Evolutionary conservation across 1,140 invertebrate species (phyloP), one percentile per base, ranked within the genome.

Genomic region (Drosophila arawakana): DNA sequence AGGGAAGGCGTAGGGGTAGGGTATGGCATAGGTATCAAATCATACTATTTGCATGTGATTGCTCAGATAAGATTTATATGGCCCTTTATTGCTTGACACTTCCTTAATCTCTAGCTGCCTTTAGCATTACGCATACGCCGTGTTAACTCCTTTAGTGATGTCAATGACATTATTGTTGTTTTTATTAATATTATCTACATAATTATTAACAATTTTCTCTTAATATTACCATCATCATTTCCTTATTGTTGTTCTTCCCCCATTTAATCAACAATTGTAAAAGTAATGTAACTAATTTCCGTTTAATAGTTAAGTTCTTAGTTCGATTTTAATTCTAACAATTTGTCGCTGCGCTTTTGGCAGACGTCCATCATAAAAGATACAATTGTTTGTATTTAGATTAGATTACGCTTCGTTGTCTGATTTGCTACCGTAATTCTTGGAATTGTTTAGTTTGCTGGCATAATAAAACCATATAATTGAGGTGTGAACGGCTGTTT

Each of bases 101-200:
- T 15, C 41, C 15, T 57, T 10, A 5, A 13, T 9, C 11, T 41
- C 46, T 44, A 10, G 34, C 35, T 25, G 39, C 47, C 52, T 69
- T 52, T 41, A 41, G 62, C 59, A 78, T 83, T 73, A 66, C 72
- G 72, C 77, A 83, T 82, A 80, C 80, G 80, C 39, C 63, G n/a
- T 47, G 67, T 82, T 11, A 21, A 13, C 35, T 15, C 60, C 1
- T 21, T 1, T 8, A 35, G 13, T 60, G 60, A 63, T 70, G 76
- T 35, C 61, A 55, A 57, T 62, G 62, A 75, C 60, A 69, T 30
- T 30, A 61, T 15, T 62, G 54, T 76, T 60, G 58, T 57, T 55
- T 10, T 54, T 30, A 1, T 39, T 39, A 8, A 41, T 30, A 3
- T 30, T 30, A 30, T 30, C 6, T 30, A 30, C 6, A 30, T 30